Base-by-base conservation (phyloP, 2,888 invertebrate species). In the Oasisia sp. region DNA sequence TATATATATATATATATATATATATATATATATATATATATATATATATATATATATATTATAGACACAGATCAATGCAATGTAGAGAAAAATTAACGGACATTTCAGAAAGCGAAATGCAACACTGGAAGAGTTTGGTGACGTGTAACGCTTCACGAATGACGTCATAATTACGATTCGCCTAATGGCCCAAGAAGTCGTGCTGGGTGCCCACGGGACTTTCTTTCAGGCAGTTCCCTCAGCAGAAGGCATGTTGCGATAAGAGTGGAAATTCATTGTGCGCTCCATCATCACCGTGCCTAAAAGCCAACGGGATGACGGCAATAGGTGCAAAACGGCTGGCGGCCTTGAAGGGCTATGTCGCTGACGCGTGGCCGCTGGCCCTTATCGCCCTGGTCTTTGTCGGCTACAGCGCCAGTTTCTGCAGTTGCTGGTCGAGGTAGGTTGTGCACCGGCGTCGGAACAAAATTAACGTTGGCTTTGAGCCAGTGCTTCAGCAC, bases 111-210 rank as follows among this genome's bases (percentile, higher is more conserved):
- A 14, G 3, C 12, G 50, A 27, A 74, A 5, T 27, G 5, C 19
- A 7, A 74, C 19, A 74, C n/a, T 27, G n/a, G 27, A 74, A 74
- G 74, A 27, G 74, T 74, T 74, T 27, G 74, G 74, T 74, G 74
- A 74, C 74, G 74, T 74, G 74, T 27, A 74, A 0, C 74, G 74
- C 74, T 27, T 19, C n/a, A n/a, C 27, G 74, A 74, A 74, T 74
- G 74, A 74, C 74, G 74, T 74, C 74, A 74, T 74, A 74, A 74
- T 74, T 74, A 74, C 74, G 74, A 74, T 74, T 74, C 74, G n/a
- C 74, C 0, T 5, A 74, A 27, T 74, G 74, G 74, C 74, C 74
- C 74, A 27, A 7, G 74, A 74, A 74, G n/a, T 74, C 74, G n/a
- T 74, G 74, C 74, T 27, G 19, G 74, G n/a, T 74, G 74, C 74